Percentiles rank a stretch among this genome's conserved stretches.
Evolutionary conservation across 1,140 invertebrate genomes (phyloP).

Genomic region (Coenobita brevimanus): DNA sequence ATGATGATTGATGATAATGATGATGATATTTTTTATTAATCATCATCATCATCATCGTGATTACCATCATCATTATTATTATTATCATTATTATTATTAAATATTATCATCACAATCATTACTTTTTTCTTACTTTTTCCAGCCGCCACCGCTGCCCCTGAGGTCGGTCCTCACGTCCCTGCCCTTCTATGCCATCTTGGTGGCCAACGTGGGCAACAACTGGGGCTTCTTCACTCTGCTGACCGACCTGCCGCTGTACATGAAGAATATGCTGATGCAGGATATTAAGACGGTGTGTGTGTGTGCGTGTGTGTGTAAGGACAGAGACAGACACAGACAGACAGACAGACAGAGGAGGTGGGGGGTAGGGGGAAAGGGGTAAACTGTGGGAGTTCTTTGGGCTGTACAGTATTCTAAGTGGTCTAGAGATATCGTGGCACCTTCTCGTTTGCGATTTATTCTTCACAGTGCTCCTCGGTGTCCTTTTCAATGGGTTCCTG

Average conservation of each 20-base stretch:
- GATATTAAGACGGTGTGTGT: constrained; percentile 61
- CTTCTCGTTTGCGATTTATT: too few relatives aligned
- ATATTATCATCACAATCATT: constrained; percentile 13
- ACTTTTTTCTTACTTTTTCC: background rate
- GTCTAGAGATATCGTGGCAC: too few relatives aligned
- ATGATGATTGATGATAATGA: too few relatives aligned
- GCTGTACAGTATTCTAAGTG: too few relatives aligned
- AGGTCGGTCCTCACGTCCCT: constrained; percentile 52
- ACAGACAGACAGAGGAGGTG: too few relatives aligned
- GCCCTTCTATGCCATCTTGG: constrained; percentile 71
- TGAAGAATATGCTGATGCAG: constrained; percentile 71
- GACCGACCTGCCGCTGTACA: constrained; percentile 76
- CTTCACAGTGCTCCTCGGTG: too few relatives aligned
- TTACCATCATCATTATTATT: constrained; percentile 13
- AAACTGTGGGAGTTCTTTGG: too few relatives aligned
- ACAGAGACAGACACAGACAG: too few relatives aligned
- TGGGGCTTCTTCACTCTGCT: constrained; percentile 79
- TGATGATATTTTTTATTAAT: constrained; percentile 35
- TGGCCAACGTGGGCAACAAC: constrained; percentile 77
- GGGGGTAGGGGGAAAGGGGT: background rate
- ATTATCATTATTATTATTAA: constrained; percentile 4
- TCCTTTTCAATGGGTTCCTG: too few relatives aligned
- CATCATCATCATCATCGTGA: constrained; percentile 20
- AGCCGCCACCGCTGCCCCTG: constrained; percentile 41
- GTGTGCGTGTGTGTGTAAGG: background rate